Conservation (phyloP, 1,140 invertebrate species). For the Leptonema lineaticorne region DNA sequence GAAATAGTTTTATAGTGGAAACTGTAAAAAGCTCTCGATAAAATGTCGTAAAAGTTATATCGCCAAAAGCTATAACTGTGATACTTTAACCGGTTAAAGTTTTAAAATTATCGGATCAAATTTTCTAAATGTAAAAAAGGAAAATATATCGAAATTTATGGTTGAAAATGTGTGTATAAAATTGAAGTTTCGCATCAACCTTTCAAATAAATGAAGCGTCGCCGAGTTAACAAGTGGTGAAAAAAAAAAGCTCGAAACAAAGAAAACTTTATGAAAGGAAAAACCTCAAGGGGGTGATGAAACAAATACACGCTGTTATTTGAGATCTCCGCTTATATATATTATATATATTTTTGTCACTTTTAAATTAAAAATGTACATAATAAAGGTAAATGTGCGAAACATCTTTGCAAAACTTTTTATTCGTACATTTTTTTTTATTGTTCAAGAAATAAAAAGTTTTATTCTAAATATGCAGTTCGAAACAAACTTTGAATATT, state of each 20-base stretch:
- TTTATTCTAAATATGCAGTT: too few species aligned
- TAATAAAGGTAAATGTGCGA: too few species aligned
- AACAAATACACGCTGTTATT: slow-evolving; percentile 14
- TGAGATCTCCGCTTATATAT: too few species aligned
- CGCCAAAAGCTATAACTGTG: not conserved
- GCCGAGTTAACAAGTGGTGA: slow-evolving; percentile 11
- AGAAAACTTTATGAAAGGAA: slow-evolving; percentile 19
- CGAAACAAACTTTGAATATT: too few species aligned
- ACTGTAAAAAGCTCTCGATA: not conserved
- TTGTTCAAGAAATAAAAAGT: too few species aligned
- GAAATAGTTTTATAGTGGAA: not conserved
- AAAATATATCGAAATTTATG: too few species aligned
- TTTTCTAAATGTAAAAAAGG: too few species aligned
- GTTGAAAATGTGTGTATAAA: too few species aligned
- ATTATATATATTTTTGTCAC: too few species aligned
- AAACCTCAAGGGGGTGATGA: slow-evolving; percentile 13
- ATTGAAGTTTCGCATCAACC: slow-evolving; percentile 16
- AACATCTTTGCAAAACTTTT: too few species aligned
- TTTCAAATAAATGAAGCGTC: slow-evolving; percentile 28
- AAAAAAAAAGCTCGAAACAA: slow-evolving; percentile 17
- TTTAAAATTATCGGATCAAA: not conserved
- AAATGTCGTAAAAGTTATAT: not conserved
- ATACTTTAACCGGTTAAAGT: not conserved
- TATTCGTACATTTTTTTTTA: too few species aligned
- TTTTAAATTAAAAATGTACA: too few species aligned